A percentile compares a stretch with the other conserved stretches of the same genome.
These are phyloP conservation scores for Gracilinanus agilis DNA, from an alignment of 2,113 vertebrate genomes.

Conservation along the genomic window DNA sequence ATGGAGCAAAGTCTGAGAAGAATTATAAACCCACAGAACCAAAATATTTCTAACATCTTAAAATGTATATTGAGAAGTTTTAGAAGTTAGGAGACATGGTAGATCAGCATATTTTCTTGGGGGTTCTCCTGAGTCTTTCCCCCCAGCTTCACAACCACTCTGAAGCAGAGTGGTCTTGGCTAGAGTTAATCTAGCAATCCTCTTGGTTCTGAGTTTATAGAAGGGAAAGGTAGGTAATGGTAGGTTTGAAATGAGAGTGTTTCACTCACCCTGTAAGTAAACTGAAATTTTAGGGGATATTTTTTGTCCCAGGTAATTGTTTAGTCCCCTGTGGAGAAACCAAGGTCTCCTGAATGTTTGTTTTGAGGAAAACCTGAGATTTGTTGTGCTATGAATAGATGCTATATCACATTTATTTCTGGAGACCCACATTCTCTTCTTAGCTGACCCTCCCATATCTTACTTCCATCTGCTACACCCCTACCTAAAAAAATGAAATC, in stretches of 20 bases:
- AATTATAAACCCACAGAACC: background rate
- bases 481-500: background rate
- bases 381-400: background rate
- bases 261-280: background rate
- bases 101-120: no score
- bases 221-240: background rate
- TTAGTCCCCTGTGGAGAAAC: conserved; percentile 49
- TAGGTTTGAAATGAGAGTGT: background rate
- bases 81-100: background rate
- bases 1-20: background rate
- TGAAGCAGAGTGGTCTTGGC: background rate
- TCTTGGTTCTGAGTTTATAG: background rate
- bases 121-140: background rate
- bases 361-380: background rate
- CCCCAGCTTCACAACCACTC: background rate
- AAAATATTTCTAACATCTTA: background rate
- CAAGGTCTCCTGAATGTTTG: background rate
- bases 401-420: conserved; percentile 8
- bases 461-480: background rate
- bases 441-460: background rate
- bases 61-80: background rate
- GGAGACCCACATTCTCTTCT: background rate
- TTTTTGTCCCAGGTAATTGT: conserved; percentile 20
- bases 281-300: background rate
- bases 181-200: background rate